Evolutionary conservation across 2,113 vertebrate species (phyloP).

Genomic region (Plecotus auritus): DNA sequence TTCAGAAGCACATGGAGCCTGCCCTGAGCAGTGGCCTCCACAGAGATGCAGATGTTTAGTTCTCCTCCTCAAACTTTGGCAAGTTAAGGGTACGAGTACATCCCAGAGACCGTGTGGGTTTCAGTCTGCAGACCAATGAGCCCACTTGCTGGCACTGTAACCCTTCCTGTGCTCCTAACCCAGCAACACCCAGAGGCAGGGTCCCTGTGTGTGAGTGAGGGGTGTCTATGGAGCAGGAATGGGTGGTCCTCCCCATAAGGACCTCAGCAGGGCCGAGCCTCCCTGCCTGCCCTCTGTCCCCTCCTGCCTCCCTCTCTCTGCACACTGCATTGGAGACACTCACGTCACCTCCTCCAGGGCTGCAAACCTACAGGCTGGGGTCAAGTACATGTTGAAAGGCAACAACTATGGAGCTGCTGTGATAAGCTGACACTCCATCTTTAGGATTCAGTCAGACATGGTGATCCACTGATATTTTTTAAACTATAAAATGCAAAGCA

Average conservation of each 20-base stretch:
- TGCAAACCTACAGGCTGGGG: accelerated
- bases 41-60: accelerated
- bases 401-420: accelerated
- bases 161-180: neutral
- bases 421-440: neutral
- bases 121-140: neutral
- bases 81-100: neutral
- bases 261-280: neutral
- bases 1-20: neutral
- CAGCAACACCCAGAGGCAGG: neutral
- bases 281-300: neutral
- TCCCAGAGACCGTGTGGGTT: neutral
- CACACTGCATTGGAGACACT: accelerated
- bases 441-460: neutral
- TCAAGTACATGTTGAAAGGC: accelerated
- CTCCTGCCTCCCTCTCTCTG: neutral
- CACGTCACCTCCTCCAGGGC: accelerated
- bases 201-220: accelerated
- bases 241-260: accelerated
- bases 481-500: neutral
- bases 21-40: neutral
- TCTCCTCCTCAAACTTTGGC: neutral
- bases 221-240: too few relatives aligned
- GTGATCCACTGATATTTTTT: neutral
- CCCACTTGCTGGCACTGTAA: neutral